Conservation (phyloP, 2,888 invertebrate species). For the Nebria brevicollis region DNA sequence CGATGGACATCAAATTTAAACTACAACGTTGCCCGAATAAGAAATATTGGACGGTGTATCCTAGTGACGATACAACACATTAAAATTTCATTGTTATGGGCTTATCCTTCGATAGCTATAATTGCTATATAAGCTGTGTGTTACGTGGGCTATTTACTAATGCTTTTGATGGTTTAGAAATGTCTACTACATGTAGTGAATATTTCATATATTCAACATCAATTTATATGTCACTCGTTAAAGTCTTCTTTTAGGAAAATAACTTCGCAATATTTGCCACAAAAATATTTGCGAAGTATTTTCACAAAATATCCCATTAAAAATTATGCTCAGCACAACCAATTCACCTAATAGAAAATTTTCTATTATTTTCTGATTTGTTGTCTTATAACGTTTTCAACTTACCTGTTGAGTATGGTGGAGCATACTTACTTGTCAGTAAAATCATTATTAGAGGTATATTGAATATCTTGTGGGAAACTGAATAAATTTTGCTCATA, state of each 20-base stretch:
- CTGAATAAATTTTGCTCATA: neutral
- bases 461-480: neutral
- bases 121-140: neutral
- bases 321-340: no score
- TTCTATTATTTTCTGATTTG: no score
- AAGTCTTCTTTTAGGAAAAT: no score
- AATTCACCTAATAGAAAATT: no score
- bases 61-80: neutral
- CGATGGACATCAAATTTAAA: conserved; percentile 21
- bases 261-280: no score
- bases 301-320: no score
- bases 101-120: neutral
- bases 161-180: neutral
- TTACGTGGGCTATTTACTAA: neutral
- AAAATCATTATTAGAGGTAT: neutral
- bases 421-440: no score
- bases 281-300: no score
- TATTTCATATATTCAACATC: no score
- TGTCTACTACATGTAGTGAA: neutral
- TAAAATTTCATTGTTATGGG: neutral
- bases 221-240: no score
- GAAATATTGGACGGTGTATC: neutral
- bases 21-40: conserved; percentile 35
- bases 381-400: no score
- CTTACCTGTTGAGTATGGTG: no score